phyloP scores from a whole-genome alignment of 2,888 invertebrate genomes.

The Crossocerus cetratus region DNA sequence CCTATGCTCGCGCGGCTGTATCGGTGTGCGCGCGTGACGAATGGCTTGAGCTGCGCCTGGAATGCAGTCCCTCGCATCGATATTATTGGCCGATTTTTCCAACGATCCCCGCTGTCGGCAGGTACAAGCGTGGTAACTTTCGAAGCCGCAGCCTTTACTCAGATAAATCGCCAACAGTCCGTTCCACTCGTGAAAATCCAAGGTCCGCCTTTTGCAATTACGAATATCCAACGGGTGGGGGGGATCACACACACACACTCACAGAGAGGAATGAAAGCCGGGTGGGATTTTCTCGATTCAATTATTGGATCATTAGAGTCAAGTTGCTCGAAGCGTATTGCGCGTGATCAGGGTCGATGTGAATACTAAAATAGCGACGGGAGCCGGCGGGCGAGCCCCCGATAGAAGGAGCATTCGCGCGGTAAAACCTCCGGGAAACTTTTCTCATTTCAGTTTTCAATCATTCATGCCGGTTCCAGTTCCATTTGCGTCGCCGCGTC shows the following conservation, averaged over 20 bases:
- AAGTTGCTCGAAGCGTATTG: too few species aligned
- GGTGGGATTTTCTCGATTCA: too few species aligned
- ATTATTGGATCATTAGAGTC: too few species aligned
- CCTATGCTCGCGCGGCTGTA: conserved; percentile 33
- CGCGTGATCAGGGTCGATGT: too few species aligned
- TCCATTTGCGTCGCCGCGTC: conserved; percentile 6
- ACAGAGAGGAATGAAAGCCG: too few species aligned
- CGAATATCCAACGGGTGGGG: too few species aligned
- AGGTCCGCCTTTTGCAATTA: too few species aligned
- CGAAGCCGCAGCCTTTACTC: conserved; percentile 26
- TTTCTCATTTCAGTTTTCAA: conserved; percentile 18
- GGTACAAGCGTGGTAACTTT: conserved; percentile 34
- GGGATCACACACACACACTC: too few species aligned
- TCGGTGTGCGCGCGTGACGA: conserved; percentile 62
- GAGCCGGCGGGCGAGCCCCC: not conserved
- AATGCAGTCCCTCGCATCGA: conserved; percentile 69
- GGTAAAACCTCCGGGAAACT: conserved; percentile 5
- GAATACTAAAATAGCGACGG: too few species aligned
- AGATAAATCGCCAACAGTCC: not conserved
- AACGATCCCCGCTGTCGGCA: conserved; percentile 29
- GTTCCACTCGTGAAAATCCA: not conserved
- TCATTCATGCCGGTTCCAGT: conserved; percentile 13
- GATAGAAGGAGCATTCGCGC: not conserved
- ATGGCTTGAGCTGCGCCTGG: conserved; percentile 65
- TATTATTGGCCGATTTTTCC: conserved; percentile 66